Evolutionary conservation across 2,888 invertebrate species (phyloP).

Genomic region (Iphiclides podalirius): DNA sequence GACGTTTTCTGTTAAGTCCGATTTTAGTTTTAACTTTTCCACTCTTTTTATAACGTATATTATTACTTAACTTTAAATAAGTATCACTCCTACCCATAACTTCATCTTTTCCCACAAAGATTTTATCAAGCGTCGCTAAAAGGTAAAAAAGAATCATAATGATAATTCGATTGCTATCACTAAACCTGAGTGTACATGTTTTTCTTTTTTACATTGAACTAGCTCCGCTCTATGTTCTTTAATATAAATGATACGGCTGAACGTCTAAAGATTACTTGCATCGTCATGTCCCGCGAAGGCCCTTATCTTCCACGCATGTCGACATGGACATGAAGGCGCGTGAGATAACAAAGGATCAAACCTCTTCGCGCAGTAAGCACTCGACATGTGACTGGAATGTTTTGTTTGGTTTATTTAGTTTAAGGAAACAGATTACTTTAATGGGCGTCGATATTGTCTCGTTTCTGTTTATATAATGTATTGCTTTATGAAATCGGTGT

Average conservation of each 20-base stretch:
- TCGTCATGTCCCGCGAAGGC: constrained; percentile 12
- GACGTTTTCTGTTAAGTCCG: background rate
- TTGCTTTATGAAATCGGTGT: too few species aligned
- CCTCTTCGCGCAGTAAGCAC: constrained; percentile 24
- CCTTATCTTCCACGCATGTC: constrained; percentile 18
- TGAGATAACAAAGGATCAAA: constrained; percentile 24
- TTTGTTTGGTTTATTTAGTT: constrained; percentile 7
- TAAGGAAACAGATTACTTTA: background rate
- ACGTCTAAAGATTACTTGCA: constrained; percentile 17
- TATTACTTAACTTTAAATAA: background rate
- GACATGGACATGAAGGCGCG: constrained; percentile 20
- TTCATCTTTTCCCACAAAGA: too few species aligned
- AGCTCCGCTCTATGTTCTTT: constrained; percentile 1
- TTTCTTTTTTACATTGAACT: background rate
- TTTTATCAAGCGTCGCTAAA: too few species aligned
- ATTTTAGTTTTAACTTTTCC: background rate
- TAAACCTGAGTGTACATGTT: background rate
- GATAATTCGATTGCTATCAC: too few species aligned
- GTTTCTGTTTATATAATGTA: background rate
- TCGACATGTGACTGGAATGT: constrained; percentile 27
- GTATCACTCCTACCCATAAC: too few species aligned
- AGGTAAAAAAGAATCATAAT: too few species aligned
- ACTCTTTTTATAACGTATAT: background rate
- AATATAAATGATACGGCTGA: constrained; percentile 11
- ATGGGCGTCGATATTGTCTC: background rate